A percentile compares a stretch with the other conserved stretches of the same genome.
Conservation (phyloP, 30 jellyfish, hydroid and myxozoan species). For the Morbakka virulenta region DNA sequence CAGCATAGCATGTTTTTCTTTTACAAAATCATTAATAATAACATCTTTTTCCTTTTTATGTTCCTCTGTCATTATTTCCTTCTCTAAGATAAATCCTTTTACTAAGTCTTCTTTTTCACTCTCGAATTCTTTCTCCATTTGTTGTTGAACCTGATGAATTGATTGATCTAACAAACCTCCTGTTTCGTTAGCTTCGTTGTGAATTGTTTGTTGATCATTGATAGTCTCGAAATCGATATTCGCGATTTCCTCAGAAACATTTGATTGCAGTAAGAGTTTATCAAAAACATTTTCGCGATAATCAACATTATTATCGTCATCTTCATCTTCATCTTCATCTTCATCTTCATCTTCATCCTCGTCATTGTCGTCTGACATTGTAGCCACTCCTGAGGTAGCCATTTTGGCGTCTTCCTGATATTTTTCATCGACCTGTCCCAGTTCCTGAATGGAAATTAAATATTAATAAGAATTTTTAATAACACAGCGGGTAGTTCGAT, state of each 20-base stretch:
- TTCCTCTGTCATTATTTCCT: constrained; percentile 56
- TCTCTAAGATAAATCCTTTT: constrained; percentile 87
- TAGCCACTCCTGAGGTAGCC: neutral
- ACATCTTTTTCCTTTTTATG: constrained; percentile 85
- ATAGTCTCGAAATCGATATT: neutral
- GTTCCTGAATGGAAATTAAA: neutral
- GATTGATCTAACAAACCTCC: neutral
- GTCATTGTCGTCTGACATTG: neutral
- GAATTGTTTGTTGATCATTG: neutral
- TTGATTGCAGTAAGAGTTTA: neutral
- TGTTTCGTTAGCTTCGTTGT: neutral
- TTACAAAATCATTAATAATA: constrained; percentile 55
- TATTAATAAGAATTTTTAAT: neutral
- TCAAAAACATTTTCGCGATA: neutral
- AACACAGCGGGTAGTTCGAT: neutral
- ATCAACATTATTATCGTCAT: too few relatives aligned
- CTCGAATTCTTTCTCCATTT: constrained; percentile 32
- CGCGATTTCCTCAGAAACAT: neutral
- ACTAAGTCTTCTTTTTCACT: constrained; percentile 77
- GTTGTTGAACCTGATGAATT: neutral
- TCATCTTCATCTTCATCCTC: neutral
- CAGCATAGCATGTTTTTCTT: constrained; percentile 67
- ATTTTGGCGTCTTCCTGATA: neutral
- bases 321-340: constrained; percentile 12
- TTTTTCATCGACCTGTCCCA: neutral